Evolutionary conservation across 2,113 vertebrate species (phyloP).

Genomic region (Macaca mulatta): DNA sequence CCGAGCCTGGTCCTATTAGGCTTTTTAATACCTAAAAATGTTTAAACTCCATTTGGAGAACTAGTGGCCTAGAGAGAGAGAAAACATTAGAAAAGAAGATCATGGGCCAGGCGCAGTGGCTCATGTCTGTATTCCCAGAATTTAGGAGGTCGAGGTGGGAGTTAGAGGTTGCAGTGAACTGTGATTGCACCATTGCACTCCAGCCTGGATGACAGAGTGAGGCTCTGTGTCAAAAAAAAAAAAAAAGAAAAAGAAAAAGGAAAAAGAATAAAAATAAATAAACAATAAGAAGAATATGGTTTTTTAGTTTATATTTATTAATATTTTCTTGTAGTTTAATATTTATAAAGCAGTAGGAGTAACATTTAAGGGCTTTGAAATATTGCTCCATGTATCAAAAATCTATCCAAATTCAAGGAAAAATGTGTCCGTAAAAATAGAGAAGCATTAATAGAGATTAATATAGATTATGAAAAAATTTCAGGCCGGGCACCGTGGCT

Average conservation of each 20-base stretch:
- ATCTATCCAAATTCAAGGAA: neutral
- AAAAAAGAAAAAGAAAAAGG: neutral
- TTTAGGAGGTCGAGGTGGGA: no score
- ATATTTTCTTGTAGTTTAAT: slow-evolving; percentile 42
- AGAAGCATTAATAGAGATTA: neutral
- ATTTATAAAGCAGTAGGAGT: slow-evolving; percentile 9
- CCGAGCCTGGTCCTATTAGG: neutral
- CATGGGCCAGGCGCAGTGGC: neutral
- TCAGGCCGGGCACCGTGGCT: neutral
- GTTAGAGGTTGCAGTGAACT: no score
- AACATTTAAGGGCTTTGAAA: slow-evolving; percentile 35
- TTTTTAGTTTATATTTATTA: neutral
- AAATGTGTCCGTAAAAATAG: slow-evolving; percentile 41
- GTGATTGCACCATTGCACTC: no score
- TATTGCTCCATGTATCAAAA: neutral
- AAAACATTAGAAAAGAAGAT: slow-evolving; percentile 7
- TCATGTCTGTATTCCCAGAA: no score
- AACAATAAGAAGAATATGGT: neutral
- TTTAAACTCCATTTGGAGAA: slow-evolving; percentile 25
- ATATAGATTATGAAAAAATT: neutral
- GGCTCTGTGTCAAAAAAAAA: no score
- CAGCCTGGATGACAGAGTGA: no score
- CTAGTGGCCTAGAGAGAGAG: neutral
- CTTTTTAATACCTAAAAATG: neutral
- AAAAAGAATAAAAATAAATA: neutral